Percentiles rank a stretch among this genome's conserved stretches.
These are phyloP conservation scores for Globicephala melas DNA, from an alignment of 2,113 vertebrate species.

Conservation along the genomic window DNA sequence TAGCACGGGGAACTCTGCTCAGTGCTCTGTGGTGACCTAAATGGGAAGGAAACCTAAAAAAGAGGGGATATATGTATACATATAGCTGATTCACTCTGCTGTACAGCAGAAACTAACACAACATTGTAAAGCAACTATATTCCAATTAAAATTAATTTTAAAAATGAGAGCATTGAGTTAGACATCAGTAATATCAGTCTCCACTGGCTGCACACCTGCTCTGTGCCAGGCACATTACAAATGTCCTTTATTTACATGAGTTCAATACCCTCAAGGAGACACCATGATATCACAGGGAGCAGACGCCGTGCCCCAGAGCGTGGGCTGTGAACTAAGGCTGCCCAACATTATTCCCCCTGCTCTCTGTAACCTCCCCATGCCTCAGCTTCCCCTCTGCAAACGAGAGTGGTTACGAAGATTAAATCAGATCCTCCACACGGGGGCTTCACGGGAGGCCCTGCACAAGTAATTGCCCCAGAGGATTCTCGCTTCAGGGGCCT, in stretches of 20 bases:
- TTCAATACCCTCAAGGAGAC: neutral
- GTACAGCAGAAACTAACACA: too few species aligned
- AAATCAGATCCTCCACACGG: neutral
- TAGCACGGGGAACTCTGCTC: too few species aligned
- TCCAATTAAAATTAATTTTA: too few species aligned
- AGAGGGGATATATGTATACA: too few species aligned
- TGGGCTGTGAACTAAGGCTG: neutral
- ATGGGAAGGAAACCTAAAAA: too few species aligned
- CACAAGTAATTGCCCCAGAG: neutral
- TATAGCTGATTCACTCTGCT: too few species aligned
- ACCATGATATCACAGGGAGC: rapidly evolving
- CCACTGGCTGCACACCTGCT: neutral
- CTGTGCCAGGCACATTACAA: neutral
- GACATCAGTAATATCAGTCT: neutral
- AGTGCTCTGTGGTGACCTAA: too few species aligned
- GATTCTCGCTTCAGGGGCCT: neutral
- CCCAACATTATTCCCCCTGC: neutral
- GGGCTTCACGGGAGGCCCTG: neutral
- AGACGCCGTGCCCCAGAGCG: rapidly evolving
- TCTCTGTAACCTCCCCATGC: neutral
- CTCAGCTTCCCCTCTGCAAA: neutral
- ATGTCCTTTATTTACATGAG: neutral
- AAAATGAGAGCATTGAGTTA: neutral
- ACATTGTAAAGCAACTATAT: too few species aligned
- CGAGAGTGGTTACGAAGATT: neutral